Evolutionary conservation across 2,113 vertebrate species (phyloP), one percentile per base, ranked within the genome.

Genomic region (Bombycilla garrulus): DNA sequence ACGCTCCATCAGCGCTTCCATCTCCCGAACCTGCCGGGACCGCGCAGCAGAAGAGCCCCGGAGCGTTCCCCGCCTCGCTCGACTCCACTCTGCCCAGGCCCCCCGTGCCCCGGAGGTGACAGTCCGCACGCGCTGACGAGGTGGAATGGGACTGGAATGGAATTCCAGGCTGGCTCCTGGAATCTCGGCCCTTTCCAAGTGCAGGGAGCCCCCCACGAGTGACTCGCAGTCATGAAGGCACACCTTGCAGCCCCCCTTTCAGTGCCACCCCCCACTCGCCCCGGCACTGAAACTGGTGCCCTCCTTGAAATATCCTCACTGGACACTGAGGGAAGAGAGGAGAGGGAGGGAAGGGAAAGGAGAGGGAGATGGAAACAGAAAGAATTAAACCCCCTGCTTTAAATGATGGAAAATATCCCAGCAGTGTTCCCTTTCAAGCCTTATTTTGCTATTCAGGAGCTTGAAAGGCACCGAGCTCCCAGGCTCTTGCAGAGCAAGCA

Each of bases 371-470:
- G 4, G 48, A 54, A 61, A 42, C 13, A 51, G 77, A 70, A 77
- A 62, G 47, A 78, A 88, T 80, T 12, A 73, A 81, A 51, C 12
- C 2, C 22, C n/a, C 11, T 78, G 50, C 58, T 95, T 88, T 91
- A 80, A 92, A 72, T 72, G 95, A 72, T 69, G 73, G 81, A 69
- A 85, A 94, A 87, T 23, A 38, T 86, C 87, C 74, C 79, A 40
- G 93, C 17, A 3, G 71, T 36, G 79, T 47, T 93, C 54, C 50
- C 90, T 95, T 95, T 90, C 92, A 85, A 85, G 94, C 79, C 85
- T 70, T 92, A 21, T 77, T 96, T 96, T 93, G 81, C 85, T 88
- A 60, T 88, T 94, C 94, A 83, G 74, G 85, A 97, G 62, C 92
- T 86, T 82, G 90, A 94, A 94, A 88, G 81, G 42, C 79, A 83